Base-by-base conservation (phyloP, 2,113 vertebrate genomes). In the Nematolebias whitei region DNA sequence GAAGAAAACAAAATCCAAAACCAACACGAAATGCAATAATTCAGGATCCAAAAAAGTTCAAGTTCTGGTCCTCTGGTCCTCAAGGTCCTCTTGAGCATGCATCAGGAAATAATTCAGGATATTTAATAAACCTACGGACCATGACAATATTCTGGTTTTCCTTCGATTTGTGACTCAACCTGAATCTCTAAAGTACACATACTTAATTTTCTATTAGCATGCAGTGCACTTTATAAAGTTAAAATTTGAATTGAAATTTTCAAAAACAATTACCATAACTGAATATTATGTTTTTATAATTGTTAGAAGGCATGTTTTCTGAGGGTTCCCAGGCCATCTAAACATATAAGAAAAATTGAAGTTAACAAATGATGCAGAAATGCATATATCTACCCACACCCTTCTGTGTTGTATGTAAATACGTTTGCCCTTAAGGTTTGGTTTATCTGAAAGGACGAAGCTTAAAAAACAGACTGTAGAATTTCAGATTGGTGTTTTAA, bases 401-500 rank as follows among this genome's bases (percentile, higher is more conserved):
- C 35, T 55, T 65, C 61, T 80, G 65, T 26, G 74, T 66, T 71
- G 54, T 80, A 82, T 89, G 84, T 79, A 89, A 86, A 88, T 83
- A 84, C 68, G 77, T 77, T 71, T 70, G 82, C 71, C 80, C 78
- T 65, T 71, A 85, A 88, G 83, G 76, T 73, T 82, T 61, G 68
- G 18, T 68, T 68, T 76, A 70, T 81, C 85, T 80, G 78, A 78
- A 77, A 65, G 58, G 69, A 84, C 11, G 4, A 41, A 12, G 71
- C 56, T 74, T 54, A 68, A 80, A 68, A 87, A 87, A 77, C 80
- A 83, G 83, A 74, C 82, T 63, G 59, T 74, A 71, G 60, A 77
- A 89, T 87, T 85, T 87, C 51, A 80, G 81, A 90, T 86, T 83
- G 86, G 71, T 86, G 81, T 90, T 83, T 89, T 90, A 86, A 84